A percentile compares a stretch with the other conserved stretches of the same genome.
Conservation (phyloP, 2,113 vertebrate species). For the Dromaius novaehollandiae region DNA sequence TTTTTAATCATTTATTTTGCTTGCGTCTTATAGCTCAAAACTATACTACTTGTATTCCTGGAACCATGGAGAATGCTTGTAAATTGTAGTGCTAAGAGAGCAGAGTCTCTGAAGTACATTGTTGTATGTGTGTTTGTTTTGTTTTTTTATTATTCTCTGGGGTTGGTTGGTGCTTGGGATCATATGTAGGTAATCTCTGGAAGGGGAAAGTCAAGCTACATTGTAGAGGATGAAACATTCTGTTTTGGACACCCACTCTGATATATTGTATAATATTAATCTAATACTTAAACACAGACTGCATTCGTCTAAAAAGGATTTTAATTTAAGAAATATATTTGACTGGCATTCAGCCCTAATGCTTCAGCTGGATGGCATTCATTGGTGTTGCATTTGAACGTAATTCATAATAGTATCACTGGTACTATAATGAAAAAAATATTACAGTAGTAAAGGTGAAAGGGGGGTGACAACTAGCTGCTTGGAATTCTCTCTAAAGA, state of each 20-base stretch:
- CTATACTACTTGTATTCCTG: background rate
- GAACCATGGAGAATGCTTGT: background rate
- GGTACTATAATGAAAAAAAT: background rate
- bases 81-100: background rate
- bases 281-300: background rate
- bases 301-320: conserved; percentile 9
- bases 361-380: conserved; percentile 12
- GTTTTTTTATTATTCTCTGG: background rate
- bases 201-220: background rate
- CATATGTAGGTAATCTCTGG: background rate
- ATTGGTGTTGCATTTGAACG: background rate
- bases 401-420: background rate
- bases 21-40: background rate
- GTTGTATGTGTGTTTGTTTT: background rate
- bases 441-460: background rate
- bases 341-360: conserved; percentile 32
- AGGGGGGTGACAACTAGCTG: background rate
- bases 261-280: conserved; percentile 11
- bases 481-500: background rate
- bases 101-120: background rate
- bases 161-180: background rate
- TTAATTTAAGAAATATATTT: conserved; percentile 47
- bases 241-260: background rate
- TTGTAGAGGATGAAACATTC: background rate
- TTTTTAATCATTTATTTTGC: background rate